Evolutionary conservation across 2,888 invertebrate genomes (phyloP).

Genomic region (Oscheius sp.): DNA sequence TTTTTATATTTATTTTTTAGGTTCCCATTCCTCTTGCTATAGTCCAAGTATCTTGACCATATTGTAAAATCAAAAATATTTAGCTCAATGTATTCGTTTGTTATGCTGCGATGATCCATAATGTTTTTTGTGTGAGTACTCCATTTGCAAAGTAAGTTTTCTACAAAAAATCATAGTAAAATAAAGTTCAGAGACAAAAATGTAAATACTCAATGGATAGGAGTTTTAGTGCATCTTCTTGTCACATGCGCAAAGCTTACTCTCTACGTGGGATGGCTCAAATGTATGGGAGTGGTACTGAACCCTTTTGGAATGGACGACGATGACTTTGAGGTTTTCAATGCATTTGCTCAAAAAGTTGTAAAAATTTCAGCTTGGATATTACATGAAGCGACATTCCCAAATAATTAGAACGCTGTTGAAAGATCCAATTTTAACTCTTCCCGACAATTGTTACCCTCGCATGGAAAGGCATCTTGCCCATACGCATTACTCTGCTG

Average conservation of each 20-base stretch:
- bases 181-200: not conserved
- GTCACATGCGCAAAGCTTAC: conserved; percentile 40
- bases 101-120: conserved; percentile 1
- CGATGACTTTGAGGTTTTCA: conserved; percentile 52
- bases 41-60: conserved; percentile 1
- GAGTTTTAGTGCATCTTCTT: not conserved
- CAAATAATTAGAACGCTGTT: not conserved
- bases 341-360: not conserved
- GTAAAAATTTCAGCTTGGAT: conserved; percentile 1
- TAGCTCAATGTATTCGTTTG: conserved; percentile 6
- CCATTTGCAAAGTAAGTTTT: not conserved
- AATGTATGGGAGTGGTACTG: conserved; percentile 48
- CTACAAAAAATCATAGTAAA: too few relatives aligned
- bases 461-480: not conserved
- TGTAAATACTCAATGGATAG: not conserved
- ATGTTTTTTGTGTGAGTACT: not conserved
- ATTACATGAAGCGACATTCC: conserved; percentile 8
- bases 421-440: not conserved
- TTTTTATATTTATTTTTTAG: too few relatives aligned
- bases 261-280: conserved; percentile 46
- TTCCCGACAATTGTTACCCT: not conserved
- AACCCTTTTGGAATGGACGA: conserved; percentile 59
- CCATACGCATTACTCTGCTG: conserved; percentile 19
- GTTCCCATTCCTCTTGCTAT: conserved; percentile 55
- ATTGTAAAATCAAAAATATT: conserved; percentile 19